Conservation (phyloP, 2,888 invertebrate species). For the Pocota personata region DNA sequence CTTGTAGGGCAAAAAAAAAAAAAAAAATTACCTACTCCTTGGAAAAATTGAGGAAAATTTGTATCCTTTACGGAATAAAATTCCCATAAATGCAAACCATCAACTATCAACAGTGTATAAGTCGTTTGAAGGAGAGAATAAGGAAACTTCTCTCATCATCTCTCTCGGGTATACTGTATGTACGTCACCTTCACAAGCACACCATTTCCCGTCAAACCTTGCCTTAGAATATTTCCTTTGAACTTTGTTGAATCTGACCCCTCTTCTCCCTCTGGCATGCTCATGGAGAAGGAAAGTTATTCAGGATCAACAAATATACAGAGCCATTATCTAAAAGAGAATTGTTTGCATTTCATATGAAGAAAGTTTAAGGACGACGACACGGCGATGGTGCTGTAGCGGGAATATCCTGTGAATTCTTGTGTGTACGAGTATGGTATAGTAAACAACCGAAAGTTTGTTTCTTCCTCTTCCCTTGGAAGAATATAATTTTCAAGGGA, state of each 20-base stretch:
- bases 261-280: neutral
- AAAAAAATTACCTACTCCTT: neutral
- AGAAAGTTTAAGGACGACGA: slow-evolving; percentile 51
- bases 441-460: slow-evolving; percentile 35
- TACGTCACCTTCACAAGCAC: slow-evolving; percentile 39
- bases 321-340: slow-evolving; percentile 67
- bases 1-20: neutral
- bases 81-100: slow-evolving; percentile 59
- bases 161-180: neutral
- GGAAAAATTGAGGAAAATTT: slow-evolving; percentile 51
- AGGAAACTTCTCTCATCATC: slow-evolving; percentile 48
- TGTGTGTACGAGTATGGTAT: slow-evolving; percentile 2
- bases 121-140: neutral
- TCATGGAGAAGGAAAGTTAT: slow-evolving; percentile 48
- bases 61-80: slow-evolving; percentile 58
- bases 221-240: slow-evolving; percentile 56
- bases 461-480: slow-evolving; percentile 15
- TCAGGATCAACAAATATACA: slow-evolving; percentile 71
- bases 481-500: slow-evolving; percentile 12
- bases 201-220: slow-evolving; percentile 31
- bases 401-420: neutral
- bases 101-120: slow-evolving; percentile 25
- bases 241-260: slow-evolving; percentile 54
- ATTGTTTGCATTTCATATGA: slow-evolving; percentile 73
- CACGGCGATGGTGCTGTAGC: neutral